Conservation (phyloP, 2,797 vertebrate genomes). For the Coracias cyanogaster region DNA sequence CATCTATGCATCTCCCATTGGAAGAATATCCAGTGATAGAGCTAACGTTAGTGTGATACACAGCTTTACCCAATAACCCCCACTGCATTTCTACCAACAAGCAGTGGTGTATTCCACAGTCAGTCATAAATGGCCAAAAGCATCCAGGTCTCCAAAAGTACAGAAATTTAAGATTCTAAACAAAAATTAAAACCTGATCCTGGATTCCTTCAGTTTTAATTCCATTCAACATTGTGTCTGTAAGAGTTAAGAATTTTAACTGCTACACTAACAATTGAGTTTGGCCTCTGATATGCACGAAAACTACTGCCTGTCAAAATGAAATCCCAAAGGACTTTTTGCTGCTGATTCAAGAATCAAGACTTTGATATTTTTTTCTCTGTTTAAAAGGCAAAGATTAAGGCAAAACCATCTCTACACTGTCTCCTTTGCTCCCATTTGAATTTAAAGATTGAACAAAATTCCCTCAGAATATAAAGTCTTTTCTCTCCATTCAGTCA, state of each 20-base stretch:
- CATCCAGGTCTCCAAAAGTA: background rate
- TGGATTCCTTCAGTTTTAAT: background rate
- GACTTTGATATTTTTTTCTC: background rate
- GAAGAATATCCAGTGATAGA: slow-evolving; percentile 77
- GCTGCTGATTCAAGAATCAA: background rate
- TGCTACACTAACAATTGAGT: background rate
- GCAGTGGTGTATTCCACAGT: slow-evolving; percentile 18
- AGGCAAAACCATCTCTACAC: background rate
- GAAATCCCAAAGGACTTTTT: background rate
- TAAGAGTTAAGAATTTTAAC: background rate
- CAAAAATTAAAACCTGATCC: background rate
- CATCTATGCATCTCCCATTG: slow-evolving; percentile 78
- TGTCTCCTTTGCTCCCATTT: background rate
- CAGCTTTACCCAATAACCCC: slow-evolving; percentile 51
- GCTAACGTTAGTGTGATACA: slow-evolving; percentile 68
- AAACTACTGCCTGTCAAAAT: background rate
- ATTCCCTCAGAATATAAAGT: background rate
- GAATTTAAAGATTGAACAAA: background rate
- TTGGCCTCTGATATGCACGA: background rate
- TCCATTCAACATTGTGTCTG: background rate
- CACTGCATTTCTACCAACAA: slow-evolving; percentile 46
- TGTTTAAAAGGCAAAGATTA: slow-evolving; percentile 6
- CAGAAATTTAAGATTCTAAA: background rate
- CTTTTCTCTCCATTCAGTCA: slow-evolving; percentile 20
- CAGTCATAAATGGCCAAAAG: slow-evolving; percentile 1